Evolutionary conservation across 2,113 vertebrate species (phyloP).

Genomic region (Aegithalos caudatus): DNA sequence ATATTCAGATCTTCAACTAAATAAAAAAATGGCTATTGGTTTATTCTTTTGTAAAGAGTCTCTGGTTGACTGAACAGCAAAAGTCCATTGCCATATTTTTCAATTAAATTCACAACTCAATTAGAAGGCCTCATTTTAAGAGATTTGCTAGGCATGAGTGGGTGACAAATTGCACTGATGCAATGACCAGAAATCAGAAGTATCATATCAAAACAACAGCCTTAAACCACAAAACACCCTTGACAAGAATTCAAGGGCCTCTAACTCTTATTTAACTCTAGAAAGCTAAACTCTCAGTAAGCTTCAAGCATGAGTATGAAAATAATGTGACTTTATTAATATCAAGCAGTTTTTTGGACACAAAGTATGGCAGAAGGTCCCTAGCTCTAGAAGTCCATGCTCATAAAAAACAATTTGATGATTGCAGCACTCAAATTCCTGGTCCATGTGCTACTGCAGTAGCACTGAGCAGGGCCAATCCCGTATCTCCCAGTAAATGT

Average conservation of each 20-base stretch:
- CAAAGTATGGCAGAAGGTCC: neutral
- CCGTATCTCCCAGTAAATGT: neutral
- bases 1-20: neutral
- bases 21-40: neutral
- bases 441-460: neutral
- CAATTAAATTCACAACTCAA: neutral
- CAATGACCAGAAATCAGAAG: neutral
- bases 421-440: neutral
- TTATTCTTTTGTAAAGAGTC: neutral
- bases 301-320: neutral
- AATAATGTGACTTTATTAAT: neutral
- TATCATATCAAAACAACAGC: neutral
- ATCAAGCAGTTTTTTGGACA: neutral
- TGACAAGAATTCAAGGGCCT: neutral
- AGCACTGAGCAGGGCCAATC: neutral
- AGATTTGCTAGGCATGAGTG: neutral
- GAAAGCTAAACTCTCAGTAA: neutral
- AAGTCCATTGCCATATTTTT: neutral
- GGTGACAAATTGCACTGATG: neutral
- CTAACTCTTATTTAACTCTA: neutral
- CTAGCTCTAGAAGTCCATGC: rapidly evolving
- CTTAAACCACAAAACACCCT: neutral
- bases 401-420: neutral
- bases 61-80: neutral
- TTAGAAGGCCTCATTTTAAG: neutral